Evolutionary conservation across 2,888 invertebrate genomes (phyloP), one percentile per base, ranked within the genome.

Genomic region (Arrhopalites spinosus): DNA sequence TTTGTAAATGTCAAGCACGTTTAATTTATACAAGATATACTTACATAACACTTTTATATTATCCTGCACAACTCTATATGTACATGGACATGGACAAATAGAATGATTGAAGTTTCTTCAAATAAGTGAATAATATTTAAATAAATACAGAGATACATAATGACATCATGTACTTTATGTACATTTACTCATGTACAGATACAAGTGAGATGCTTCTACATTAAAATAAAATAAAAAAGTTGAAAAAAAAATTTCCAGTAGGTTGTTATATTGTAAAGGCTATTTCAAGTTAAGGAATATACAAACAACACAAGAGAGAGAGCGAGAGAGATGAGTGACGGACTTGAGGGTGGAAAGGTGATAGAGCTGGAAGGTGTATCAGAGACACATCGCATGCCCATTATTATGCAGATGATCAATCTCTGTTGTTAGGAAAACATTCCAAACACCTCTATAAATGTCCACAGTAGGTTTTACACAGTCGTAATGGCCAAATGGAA

Each of bases 361-460:
- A 45, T 64, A 25, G 64, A 73, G 71, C 59, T 71, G 71, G 70
- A 73, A 29, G 59, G 53, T 27, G 50, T 64, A 66, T 67, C 56
- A 53, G 36, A 73, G 73, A 66, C 73, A 73, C 73, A 53, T 66
- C 67, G 53, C 47, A 63, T 64, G 25, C 29, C 64, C 73, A 73
- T 73, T 66, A 66, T 66, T 67, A 73, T 73, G 73, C 73, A 73
- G 73, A 73, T 73, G 73, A 67, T 56, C 67, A 64, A 66, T 73
- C 74, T 74, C 56, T 74, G 61, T 61, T 63, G 68, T 53, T 29
- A 23, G 78, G 78, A 78, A 78, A 76, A 76, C 81, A 81, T 81
- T 81, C 79, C 81, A 80, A 78, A 81, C 81, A 80, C 81, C 81
- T 80, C 80, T 78, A 81, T 81, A 81, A 81, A 81, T 80, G 80